These are phyloP conservation scores for Caenorhabditis imperialis DNA, from an alignment of 2,888 invertebrate species.

Conservation along the genomic window DNA sequence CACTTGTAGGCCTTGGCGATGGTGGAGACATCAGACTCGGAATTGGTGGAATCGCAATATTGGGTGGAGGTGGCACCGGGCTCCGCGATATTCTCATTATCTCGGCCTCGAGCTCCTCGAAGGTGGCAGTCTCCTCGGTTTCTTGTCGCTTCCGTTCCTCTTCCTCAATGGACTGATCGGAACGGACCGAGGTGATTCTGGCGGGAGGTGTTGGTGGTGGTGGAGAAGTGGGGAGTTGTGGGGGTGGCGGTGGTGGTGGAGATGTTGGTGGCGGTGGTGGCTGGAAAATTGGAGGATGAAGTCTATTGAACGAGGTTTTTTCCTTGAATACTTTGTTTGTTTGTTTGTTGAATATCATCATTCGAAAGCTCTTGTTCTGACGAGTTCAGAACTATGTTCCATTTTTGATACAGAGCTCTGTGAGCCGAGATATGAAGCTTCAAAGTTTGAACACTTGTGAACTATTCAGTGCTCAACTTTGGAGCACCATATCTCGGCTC, in stretches of 20 bases:
- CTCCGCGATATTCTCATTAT: slow-evolving; percentile 25
- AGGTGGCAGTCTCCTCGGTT: slow-evolving; percentile 38
- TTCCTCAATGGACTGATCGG: slow-evolving; percentile 46
- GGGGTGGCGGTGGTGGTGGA: slow-evolving; percentile 22
- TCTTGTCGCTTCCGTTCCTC: slow-evolving; percentile 37
- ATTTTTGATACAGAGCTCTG: no score
- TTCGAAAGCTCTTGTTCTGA: no score
- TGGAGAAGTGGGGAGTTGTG: slow-evolving; percentile 31
- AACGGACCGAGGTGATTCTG: slow-evolving; percentile 22
- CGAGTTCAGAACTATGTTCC: no score
- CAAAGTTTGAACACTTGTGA: no score
- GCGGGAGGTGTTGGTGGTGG: slow-evolving; percentile 36
- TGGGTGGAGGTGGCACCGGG: slow-evolving; percentile 44
- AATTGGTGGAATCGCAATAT: slow-evolving; percentile 39
- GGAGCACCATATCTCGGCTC: no score
- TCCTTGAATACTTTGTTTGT: no score
- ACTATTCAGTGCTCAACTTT: no score
- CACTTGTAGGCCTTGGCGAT: slow-evolving; percentile 45
- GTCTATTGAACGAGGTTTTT: no score
- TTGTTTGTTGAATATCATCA: no score
- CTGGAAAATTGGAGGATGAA: slow-evolving; percentile 8
- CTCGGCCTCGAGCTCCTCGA: slow-evolving; percentile 50
- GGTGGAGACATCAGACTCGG: slow-evolving; percentile 33
- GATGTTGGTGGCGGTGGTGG: slow-evolving; percentile 29
- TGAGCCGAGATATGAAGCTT: no score